Evolutionary conservation across 2,797 vertebrate genomes (phyloP).

Genomic region (Yasuhikotakia modesta): DNA sequence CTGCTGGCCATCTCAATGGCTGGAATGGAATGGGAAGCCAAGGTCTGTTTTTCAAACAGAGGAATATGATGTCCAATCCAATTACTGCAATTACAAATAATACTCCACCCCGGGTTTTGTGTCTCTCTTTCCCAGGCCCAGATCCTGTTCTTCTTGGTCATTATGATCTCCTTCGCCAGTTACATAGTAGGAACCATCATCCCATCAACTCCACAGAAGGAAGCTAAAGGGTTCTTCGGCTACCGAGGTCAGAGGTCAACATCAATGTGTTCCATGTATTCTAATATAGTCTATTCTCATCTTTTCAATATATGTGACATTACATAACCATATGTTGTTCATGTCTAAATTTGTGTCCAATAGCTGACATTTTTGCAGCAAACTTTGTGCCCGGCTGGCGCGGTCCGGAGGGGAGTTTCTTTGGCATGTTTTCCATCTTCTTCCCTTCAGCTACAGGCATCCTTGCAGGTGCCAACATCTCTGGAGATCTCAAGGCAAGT

Average conservation of each 20-base stretch:
- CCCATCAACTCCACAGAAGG: slow-evolving; percentile 84
- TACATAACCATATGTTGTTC: not conserved
- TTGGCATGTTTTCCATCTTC: slow-evolving; percentile 97
- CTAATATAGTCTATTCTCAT: slow-evolving; percentile 9
- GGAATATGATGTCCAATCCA: not conserved
- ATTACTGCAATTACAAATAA: not conserved
- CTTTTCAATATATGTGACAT: slow-evolving; percentile 9
- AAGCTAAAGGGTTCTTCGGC: slow-evolving; percentile 90
- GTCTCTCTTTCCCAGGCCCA: slow-evolving; percentile 84
- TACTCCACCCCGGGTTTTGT: not conserved
- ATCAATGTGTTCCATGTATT: not conserved
- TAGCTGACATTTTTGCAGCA: slow-evolving; percentile 87
- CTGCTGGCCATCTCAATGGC: slow-evolving; percentile 92
- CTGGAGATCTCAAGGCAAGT: slow-evolving; percentile 90
- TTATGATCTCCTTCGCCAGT: slow-evolving; percentile 91
- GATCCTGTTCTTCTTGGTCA: slow-evolving; percentile 91
- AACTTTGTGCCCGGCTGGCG: slow-evolving; percentile 91
- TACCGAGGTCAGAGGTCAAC: slow-evolving; percentile 80
- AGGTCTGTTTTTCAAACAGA: slow-evolving; percentile 76
- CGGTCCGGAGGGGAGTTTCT: slow-evolving; percentile 87
- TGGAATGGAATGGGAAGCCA: slow-evolving; percentile 98
- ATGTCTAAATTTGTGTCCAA: slow-evolving; percentile 41
- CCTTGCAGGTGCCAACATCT: slow-evolving; percentile 96
- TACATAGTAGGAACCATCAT: slow-evolving; percentile 92
- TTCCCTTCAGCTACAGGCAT: slow-evolving; percentile 96